Conservation (phyloP, 2,888 invertebrate species). For the Cancer borealis region DNA sequence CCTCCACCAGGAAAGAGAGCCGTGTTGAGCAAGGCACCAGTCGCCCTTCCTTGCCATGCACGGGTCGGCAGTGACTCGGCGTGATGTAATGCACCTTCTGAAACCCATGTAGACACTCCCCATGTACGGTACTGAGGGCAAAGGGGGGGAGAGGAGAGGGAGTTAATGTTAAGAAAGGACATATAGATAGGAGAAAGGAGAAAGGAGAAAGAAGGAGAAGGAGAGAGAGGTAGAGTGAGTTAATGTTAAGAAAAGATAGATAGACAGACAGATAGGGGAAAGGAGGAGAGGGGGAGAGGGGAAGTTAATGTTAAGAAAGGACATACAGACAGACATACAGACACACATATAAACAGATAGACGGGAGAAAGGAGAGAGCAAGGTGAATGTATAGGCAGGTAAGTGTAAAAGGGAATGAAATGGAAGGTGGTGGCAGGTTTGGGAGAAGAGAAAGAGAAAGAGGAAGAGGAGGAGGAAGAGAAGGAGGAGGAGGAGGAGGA, state of each 20-base stretch:
- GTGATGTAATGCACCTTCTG: conserved; percentile 83
- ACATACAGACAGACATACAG: no score
- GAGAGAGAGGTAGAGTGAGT: not conserved
- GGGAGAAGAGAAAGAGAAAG: no score
- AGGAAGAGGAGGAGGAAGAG: no score
- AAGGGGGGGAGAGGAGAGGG: not conserved
- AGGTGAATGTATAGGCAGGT: no score
- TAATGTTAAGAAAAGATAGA: no score
- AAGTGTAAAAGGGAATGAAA: no score
- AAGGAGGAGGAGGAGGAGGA: no score
- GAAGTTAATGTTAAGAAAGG: no score
- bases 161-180: no score
- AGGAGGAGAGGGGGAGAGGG: no score
- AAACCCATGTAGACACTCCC: conserved; percentile 82
- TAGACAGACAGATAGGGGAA: not conserved
- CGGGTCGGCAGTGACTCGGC: conserved; percentile 79
- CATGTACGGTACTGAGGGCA: conserved; percentile 80
- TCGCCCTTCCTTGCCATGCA: conserved; percentile 78
- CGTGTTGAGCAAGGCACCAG: conserved; percentile 79
- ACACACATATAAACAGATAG: not conserved
- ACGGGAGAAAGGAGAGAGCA: no score
- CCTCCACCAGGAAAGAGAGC: conserved; percentile 79
- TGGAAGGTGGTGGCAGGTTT: no score
- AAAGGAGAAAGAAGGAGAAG: not conserved
- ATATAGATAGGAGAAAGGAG: not conserved